phyloP scores from a whole-genome alignment of 2,797 vertebrate genomes.

The Glyptemys insculpta region DNA sequence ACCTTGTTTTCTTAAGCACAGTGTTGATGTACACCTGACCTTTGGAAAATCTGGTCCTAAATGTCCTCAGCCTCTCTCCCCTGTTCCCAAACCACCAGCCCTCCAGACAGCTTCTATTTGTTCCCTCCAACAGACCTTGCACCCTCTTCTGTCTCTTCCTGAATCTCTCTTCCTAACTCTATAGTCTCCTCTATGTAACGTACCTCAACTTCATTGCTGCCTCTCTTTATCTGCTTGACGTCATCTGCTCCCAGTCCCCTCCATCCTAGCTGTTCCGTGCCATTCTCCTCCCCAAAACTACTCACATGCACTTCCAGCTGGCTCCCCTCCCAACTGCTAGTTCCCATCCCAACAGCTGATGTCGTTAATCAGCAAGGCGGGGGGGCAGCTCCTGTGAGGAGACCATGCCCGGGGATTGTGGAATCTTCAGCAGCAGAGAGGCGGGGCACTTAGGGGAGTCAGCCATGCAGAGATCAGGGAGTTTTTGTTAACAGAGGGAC shows the following conservation, averaged over 20 bases:
- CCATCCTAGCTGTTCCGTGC: neutral
- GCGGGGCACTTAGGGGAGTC: neutral
- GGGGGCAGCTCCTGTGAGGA: neutral
- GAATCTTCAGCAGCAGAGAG: neutral
- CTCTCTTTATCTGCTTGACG: neutral
- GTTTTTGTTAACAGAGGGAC: neutral
- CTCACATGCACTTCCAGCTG: neutral
- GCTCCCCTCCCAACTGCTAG: neutral
- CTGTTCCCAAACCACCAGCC: neutral
- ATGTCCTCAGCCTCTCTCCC: neutral
- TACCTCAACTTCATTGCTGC: neutral
- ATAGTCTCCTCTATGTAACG: neutral
- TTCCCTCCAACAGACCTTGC: neutral
- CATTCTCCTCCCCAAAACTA: neutral
- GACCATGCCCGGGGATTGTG: neutral
- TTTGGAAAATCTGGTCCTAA: neutral
- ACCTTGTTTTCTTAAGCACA: neutral
- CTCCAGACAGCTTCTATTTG: neutral
- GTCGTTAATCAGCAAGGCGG: neutral
- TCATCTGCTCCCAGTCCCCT: neutral
- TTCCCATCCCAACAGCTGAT: no score
- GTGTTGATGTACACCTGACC: fast-evolving
- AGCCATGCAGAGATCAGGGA: neutral
- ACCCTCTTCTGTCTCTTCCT: neutral
- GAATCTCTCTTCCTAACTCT: neutral